Evolutionary conservation across 2,888 invertebrate genomes (phyloP), one percentile per base, ranked within the genome.

Genomic region (Cactoblastis cactorum): DNA sequence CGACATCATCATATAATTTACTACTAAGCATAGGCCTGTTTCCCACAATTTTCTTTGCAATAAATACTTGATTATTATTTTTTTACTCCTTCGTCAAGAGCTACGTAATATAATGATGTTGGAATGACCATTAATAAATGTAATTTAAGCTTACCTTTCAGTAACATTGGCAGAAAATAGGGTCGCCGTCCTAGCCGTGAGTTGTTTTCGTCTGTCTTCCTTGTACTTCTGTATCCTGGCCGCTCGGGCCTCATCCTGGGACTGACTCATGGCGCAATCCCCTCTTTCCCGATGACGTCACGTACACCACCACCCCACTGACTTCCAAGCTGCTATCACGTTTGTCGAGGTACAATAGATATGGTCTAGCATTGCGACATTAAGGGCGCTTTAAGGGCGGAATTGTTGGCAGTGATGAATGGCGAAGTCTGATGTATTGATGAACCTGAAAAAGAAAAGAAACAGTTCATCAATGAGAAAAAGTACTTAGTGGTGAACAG

Each of bases 151-250:
- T 58, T 53, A 89, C 89, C 88, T 80, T 59, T 87, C 86, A 62
- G 89, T 87, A 55, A 95, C 91, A 73, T 93, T 92, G 52, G 93
- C 92, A 59, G 93, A 92, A 69, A 94, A 91, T 62, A 94, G 91
- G 53, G 83, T 80, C 35, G 87, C 86, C 45, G 88, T 86, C 63
- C 91, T 92, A n/a, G 92, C 91, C 34, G 92, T 93, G 55, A 94
- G 82, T 75, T 94, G 94, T 64, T 91, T 91, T 55, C 93, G 90
- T 50, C 95, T 87, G 71, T 94, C 93, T 67, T 94, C 94, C 74
- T 95, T 95, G 79, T 94, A 94, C 63, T 91, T 91, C 64, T 92
- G 92, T 66, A 94, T 93, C 71, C 94, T 88, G 77, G 92, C 92
- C 71, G 91, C 89, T 59, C 91, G 82, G 74, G 84, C 90, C 74